Evolutionary conservation across 2,888 invertebrate species (phyloP), one percentile per base, ranked within the genome.

Genomic region (Lingula anatina): DNA sequence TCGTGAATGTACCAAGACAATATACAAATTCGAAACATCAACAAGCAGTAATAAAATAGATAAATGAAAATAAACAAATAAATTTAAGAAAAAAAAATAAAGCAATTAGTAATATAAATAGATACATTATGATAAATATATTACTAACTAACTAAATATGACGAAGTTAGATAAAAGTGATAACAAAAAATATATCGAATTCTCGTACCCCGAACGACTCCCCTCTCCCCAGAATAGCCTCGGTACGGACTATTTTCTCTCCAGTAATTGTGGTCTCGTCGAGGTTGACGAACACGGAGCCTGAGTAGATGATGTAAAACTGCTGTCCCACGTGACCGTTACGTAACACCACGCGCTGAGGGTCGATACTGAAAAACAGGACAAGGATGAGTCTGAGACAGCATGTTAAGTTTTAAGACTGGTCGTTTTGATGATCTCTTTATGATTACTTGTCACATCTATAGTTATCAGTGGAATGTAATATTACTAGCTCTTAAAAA

Each of bases 251-350:
- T 39, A 59, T 56, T 24, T 37, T 48, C 43, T 50, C 45, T 5
- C 53, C 53, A 1, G 44, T 18, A 2, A 44, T 21, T 31, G 37
- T 49, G 5, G 21, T 24, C 39, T 61, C 60, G 23, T 55, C 54
- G 7, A 59, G 47, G 42, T 61, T 60, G 23, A 61, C 55, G 38
- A 61, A 61, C 37, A 59, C 59, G 2, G 58, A 56, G 21, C 61
- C 61, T 18, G 56, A 57, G 53, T 51, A 61, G 43, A 61, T 55
- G 51, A 61, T 53, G 41, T 59, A 61, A 44, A 61, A 61, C 39
- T 55, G 40, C 36, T 53, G 50, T 15, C 61, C 61, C 15, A 61
- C 50, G 54, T 61, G 61, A 36, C 60, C 60, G 28, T 51, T 49
- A 15, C 61, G 44, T 40, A 61, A 50, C 7, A 61, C 52, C 2